Evolutionary conservation across 2,888 invertebrate species (phyloP), one percentile per base, ranked within the genome.

Genomic region (Pseudococcus jackbeardsleyi): DNA sequence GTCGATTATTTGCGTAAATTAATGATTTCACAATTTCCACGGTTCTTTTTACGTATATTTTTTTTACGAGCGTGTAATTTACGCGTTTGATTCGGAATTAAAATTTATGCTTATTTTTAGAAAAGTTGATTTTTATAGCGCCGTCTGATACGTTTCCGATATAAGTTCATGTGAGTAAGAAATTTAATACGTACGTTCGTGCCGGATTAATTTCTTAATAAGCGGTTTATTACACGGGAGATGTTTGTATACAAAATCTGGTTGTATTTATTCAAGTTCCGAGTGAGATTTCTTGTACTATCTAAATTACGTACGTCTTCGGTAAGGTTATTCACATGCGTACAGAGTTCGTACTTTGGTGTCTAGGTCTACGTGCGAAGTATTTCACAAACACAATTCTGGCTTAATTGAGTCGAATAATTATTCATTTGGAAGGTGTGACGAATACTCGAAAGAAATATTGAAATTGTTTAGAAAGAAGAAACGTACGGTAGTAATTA

Each of bases 1-100:
- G 79, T 82, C 79, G 79, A 82, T 82, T 77, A 77, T 77, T 82
- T 19, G 9, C 79, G 79, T 46, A 42, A 46, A 46, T 82, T 82
- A 82, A 46, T 82, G 79, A 82, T 82, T 82, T 82, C 46, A 19
- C 79, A 22, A 82, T 82, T 82, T 82, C 46, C 42, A 42, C 46
- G 79, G 46, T 46, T 46, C 46, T 72, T 72, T 64, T 64, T 64
- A 64, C 15, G 11, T 42, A 42, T 42, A 5, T 50, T 59, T 72
- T 33, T 72, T 77, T 82, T 46, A 82, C 46, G 79, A 82, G 46
- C 46, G 42, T 11, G 42, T 19, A 46, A 39, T 82, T 82, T 42
- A 82, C 42, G 42, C 33, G 79, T n/a, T 72, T 15, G 17, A 72
- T 33, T 33, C 0, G 33, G 39, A 72, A 72, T 72, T 72, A 72